phyloP scores from a whole-genome alignment of 2,797 vertebrate genomes.

The Florisuga fusca region DNA sequence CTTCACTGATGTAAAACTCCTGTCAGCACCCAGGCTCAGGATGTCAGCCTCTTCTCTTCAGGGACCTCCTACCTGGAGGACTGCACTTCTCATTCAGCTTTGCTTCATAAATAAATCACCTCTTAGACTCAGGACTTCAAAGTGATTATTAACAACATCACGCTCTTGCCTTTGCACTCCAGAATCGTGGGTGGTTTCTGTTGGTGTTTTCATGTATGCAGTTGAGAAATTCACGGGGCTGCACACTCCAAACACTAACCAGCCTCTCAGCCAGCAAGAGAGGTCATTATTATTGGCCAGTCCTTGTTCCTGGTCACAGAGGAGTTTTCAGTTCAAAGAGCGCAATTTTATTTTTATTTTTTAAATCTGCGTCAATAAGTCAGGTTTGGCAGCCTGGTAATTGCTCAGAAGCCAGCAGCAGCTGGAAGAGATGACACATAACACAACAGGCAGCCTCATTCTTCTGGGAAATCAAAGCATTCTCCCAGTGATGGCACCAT shows the following conservation, averaged over 20 bases:
- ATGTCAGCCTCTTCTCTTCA: background rate
- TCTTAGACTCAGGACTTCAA: background rate
- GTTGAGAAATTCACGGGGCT: background rate
- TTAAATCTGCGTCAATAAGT: background rate
- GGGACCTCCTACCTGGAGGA: background rate
- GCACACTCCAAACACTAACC: background rate
- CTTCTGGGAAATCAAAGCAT: conserved; percentile 37
- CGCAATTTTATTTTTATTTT: background rate
- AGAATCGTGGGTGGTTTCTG: conserved; percentile 14
- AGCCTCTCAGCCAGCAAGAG: background rate
- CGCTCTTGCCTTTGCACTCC: background rate
- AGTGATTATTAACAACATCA: background rate
- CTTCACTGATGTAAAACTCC: background rate
- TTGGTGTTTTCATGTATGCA: background rate
- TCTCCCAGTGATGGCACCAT: background rate
- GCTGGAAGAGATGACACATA: conserved; percentile 1
- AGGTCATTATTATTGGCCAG: background rate
- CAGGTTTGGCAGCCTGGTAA: background rate
- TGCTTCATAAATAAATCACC: background rate
- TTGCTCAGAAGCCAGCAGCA: background rate
- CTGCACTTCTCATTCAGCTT: background rate
- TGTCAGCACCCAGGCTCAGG: background rate
- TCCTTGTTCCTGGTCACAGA: background rate
- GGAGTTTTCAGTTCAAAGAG: conserved; percentile 27
- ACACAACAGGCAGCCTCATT: background rate